A percentile compares a stretch with the other conserved stretches of the same genome.
These are phyloP conservation scores for Lepidurus apus DNA, from an alignment of 1,140 invertebrate species.

Conservation along the genomic window DNA sequence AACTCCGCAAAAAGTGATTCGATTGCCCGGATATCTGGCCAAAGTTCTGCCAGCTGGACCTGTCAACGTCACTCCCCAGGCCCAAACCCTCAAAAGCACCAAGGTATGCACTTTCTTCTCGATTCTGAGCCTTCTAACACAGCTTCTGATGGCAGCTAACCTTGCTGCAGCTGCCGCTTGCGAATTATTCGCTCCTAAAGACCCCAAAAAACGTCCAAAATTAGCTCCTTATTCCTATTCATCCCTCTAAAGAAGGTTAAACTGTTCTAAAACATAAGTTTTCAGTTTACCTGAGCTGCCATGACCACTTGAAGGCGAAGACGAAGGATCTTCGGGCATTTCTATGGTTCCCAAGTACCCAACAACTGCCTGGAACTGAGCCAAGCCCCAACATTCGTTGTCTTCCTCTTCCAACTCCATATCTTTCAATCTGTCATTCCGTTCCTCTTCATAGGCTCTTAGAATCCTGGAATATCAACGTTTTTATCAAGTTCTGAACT, in stretches of 20 bases:
- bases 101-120: conserved; percentile 82
- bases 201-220: not conserved
- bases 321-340: conserved; percentile 76
- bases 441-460: not conserved
- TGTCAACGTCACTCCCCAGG: conserved; percentile 43
- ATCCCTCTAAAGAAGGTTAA: not conserved
- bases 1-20: conserved; percentile 82
- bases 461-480: not conserved
- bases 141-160: conserved; percentile 52
- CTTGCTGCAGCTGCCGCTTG: conserved; percentile 26
- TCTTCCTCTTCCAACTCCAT: conserved; percentile 15
- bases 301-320: conserved; percentile 25
- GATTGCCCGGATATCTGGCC: conserved; percentile 76
- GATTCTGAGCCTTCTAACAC: conserved; percentile 78
- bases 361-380: conserved; percentile 68
- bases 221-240: not conserved
- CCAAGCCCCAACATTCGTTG: conserved; percentile 3
- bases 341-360: conserved; percentile 93
- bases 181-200: not conserved
- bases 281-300: conserved; percentile 39
- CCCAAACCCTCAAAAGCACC: conserved; percentile 75
- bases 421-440: not conserved
- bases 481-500: not conserved
- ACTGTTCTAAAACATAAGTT: conserved; percentile 52
- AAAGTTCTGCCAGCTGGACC: conserved; percentile 47